Conservation (phyloP, 2,888 invertebrate genomes). For the Blastobasis lacticolella region DNA sequence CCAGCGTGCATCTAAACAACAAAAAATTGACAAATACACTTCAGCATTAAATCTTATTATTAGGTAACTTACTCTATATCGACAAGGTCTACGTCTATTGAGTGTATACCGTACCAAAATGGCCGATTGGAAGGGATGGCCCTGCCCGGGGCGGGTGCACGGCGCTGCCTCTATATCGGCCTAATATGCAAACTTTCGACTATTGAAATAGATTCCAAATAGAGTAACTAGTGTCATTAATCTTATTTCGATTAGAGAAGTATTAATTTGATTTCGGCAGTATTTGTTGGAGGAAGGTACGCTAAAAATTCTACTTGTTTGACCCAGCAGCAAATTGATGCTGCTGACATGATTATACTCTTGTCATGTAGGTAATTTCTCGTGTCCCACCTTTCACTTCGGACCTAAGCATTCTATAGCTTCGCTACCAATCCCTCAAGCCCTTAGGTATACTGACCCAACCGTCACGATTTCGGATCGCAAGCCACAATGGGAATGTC, state of each 20-base stretch:
- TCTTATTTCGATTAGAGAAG: too few relatives aligned
- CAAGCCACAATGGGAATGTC: constrained; percentile 56
- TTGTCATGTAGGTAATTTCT: too few relatives aligned
- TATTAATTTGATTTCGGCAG: too few relatives aligned
- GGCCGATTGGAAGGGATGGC: constrained; percentile 31
- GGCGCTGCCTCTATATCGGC: constrained; percentile 29
- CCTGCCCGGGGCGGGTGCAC: constrained; percentile 43
- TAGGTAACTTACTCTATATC: constrained; percentile 36
- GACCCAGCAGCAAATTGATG: too few relatives aligned
- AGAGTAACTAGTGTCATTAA: too few relatives aligned
- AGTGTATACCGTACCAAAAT: constrained; percentile 38
- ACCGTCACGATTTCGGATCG: constrained; percentile 61
- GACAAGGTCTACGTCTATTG: constrained; percentile 36
- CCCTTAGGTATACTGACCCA: constrained; percentile 17
- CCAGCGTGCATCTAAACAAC: background rate
- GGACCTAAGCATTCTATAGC: too few relatives aligned
- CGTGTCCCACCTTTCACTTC: too few relatives aligned
- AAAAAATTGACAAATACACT: constrained; percentile 8
- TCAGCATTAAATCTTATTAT: constrained; percentile 21
- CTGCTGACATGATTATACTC: too few relatives aligned
- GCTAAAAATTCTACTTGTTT: too few relatives aligned
- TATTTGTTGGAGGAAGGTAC: too few relatives aligned
- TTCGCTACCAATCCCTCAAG: too few relatives aligned
- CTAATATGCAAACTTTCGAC: background rate
- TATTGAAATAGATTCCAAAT: too few relatives aligned